Base-by-base conservation (phyloP, 2,888 invertebrate genomes). In the Anthrax anthrax region DNA sequence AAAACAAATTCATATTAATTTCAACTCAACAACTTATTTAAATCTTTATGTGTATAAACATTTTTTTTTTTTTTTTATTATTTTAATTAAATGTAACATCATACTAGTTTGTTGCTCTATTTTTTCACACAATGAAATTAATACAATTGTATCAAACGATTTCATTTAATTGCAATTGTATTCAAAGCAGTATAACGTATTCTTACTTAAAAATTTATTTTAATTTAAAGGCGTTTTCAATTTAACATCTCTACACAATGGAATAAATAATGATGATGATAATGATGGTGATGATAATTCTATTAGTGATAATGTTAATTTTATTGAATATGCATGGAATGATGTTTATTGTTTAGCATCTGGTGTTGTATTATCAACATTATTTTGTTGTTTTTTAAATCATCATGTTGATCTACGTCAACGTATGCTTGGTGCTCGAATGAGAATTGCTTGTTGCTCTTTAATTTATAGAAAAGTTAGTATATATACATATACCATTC, bases 401-500 rank as follows among this genome's bases (percentile, higher is more conserved):
- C 72, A 72, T 54, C 72, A 73, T 47, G 55, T 59, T 2, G 65
- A 65, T 44, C 52, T 70, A n/a, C 46, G 62, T 0, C 59, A 63
- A 34, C 57, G 64, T 12, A 55, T 70, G 45, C 60, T 72, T 44
- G 83, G 84, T 13, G 78, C 81, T 71, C 69, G 75, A 52, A 67
- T 81, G 57, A 69, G 84, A 27, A 71, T 83, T 4, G 80, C 81
- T 0, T 76, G 77, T 50, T 80, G 80, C 55, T 74, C 79, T 0
- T 63, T 83, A 3, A 67, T 84, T 52, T 82, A 80, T 57, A 70
- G 78, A 60, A 84, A 83, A 72, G 80, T 79, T 60, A 49, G 37
- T 42, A 2, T 16, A 14, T 43, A n/a, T 40, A 19, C 4, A 18
- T 38, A 8, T n/a, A n/a, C n/a, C n/a, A n/a, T n/a, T n/a, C 16